phyloP scores from a whole-genome alignment of 2,113 vertebrate species.

The Clarias gariepinus region DNA sequence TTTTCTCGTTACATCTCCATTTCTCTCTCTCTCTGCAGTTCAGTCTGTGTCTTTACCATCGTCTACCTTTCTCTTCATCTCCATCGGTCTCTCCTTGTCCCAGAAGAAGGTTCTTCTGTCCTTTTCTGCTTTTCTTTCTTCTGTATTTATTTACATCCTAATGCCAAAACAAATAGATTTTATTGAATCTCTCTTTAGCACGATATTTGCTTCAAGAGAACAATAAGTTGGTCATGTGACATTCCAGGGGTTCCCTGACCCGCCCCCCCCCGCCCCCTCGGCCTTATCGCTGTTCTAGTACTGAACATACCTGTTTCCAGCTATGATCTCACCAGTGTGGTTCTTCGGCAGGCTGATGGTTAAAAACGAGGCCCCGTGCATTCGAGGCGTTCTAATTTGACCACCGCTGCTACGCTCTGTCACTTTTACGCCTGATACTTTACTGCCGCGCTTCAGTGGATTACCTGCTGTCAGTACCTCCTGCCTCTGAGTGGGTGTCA shows the following conservation, averaged over 20 bases:
- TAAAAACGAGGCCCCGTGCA: constrained; percentile 36
- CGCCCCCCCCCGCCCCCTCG: constrained; percentile 12
- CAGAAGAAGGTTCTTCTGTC: not conserved
- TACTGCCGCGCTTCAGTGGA: constrained; percentile 46
- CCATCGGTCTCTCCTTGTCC: not conserved
- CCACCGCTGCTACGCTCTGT: constrained; percentile 47
- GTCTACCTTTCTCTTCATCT: not conserved
- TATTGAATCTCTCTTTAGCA: not conserved
- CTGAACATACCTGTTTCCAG: constrained; percentile 43
- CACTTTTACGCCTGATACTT: constrained; percentile 53
- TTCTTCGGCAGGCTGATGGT: constrained; percentile 42
- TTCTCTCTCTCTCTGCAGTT: constrained; percentile 11
- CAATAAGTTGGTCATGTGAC: not conserved
- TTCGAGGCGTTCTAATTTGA: constrained; percentile 38
- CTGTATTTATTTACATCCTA: not conserved
- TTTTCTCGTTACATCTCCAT: not conserved
- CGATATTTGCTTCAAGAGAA: not conserved
- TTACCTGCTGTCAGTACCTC: constrained; percentile 39
- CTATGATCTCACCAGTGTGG: constrained; percentile 35
- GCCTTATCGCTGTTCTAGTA: constrained; percentile 48
- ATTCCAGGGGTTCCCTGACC: constrained; percentile 15
- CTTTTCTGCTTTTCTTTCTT: not conserved
- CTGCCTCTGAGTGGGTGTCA: constrained; percentile 46
- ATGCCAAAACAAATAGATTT: not conserved
- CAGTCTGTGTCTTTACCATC: not conserved